Conservation (phyloP, 2,888 invertebrate species). For the Melikaiella ostensackeni region DNA sequence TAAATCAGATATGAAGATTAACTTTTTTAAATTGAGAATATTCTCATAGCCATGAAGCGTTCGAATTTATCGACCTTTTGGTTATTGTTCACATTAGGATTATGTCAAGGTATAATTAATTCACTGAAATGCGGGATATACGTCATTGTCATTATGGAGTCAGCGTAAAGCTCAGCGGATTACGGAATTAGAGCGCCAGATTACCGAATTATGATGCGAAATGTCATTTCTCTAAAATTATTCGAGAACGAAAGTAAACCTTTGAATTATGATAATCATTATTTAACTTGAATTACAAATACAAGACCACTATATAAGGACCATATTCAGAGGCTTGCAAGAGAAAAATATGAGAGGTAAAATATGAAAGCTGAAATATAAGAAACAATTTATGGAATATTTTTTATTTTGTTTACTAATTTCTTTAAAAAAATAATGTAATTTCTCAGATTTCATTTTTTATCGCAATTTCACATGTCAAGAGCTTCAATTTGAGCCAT, state of each 20-base stretch:
- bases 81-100: slow-evolving; percentile 66
- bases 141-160: slow-evolving; percentile 68
- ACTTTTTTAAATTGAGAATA: background rate
- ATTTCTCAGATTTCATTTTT: no score
- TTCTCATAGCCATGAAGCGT: background rate
- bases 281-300: no score
- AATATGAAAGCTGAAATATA: no score
- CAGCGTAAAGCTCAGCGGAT: slow-evolving; percentile 68
- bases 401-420: no score
- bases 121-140: slow-evolving; percentile 68
- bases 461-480: no score
- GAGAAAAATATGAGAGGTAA: no score
- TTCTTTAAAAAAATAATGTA: no score
- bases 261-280: background rate
- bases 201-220: slow-evolving; percentile 58
- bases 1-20: no score
- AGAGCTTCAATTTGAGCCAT: no score
- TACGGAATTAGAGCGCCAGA: slow-evolving; percentile 55
- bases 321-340: no score
- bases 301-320: no score
- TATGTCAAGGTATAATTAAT: slow-evolving; percentile 72
- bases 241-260: slow-evolving; percentile 47
- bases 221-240: slow-evolving; percentile 51
- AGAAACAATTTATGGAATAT: no score
- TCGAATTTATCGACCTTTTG: slow-evolving; percentile 59